These are phyloP conservation scores for Galeruca laticollis DNA, from an alignment of 2,888 invertebrate genomes.

Conservation along the genomic window DNA sequence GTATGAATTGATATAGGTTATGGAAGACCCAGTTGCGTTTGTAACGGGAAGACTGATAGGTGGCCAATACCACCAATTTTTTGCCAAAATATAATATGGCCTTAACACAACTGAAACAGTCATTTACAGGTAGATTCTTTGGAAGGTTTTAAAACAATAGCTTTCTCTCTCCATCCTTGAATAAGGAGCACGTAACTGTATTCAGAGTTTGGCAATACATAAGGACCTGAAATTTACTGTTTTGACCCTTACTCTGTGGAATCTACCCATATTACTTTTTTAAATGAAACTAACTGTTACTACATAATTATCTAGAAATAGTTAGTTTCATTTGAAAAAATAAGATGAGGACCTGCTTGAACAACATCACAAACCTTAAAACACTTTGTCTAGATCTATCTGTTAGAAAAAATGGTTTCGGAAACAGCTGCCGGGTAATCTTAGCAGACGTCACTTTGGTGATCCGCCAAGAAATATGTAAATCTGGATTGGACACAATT, in stretches of 20 bases:
- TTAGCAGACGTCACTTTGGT: slow-evolving; percentile 82
- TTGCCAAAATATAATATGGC: slow-evolving; percentile 81
- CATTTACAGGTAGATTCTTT: slow-evolving; percentile 81
- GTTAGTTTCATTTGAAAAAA: too few relatives aligned
- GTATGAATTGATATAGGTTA: slow-evolving; percentile 80
- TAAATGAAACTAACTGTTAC: too few relatives aligned
- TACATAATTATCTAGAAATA: too few relatives aligned
- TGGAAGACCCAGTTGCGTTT: slow-evolving; percentile 72
- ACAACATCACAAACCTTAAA: slow-evolving; percentile 81
- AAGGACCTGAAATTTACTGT: too few relatives aligned
- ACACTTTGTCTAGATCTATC: slow-evolving; percentile 79
- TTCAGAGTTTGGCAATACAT: slow-evolving; percentile 82
- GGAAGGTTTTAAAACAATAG: slow-evolving; percentile 81
- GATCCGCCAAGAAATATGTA: slow-evolving; percentile 74
- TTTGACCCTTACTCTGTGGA: too few relatives aligned
- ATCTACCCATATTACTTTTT: too few relatives aligned
- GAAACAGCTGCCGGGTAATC: slow-evolving; percentile 78
- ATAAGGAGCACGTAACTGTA: slow-evolving; percentile 84
- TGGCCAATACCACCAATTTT: slow-evolving; percentile 88
- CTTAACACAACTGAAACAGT: slow-evolving; percentile 78
- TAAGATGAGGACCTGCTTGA: slow-evolving; percentile 71
- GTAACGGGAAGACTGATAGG: slow-evolving; percentile 75
- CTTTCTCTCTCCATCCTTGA: slow-evolving; percentile 79
- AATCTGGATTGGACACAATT: slow-evolving; percentile 51
- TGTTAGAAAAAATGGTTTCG: slow-evolving; percentile 75